phyloP scores from a whole-genome alignment of 2,888 invertebrate genomes.

The Seladonia tumulorum region DNA sequence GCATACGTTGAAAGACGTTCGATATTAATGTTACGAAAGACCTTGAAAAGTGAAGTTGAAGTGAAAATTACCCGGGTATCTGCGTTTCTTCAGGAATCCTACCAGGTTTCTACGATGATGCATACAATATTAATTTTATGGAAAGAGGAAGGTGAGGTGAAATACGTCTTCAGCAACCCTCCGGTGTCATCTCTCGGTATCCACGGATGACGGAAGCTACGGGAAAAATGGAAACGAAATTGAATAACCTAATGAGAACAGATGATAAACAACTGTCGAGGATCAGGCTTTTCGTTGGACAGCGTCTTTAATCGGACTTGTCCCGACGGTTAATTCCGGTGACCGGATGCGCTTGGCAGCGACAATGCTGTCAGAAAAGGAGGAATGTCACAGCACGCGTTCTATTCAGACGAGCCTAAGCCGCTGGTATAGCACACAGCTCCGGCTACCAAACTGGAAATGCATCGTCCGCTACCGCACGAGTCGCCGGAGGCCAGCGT shows the following conservation, averaged over 20 bases:
- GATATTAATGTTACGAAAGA: no score
- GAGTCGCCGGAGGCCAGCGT: slow-evolving; percentile 50
- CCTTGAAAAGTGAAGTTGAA: no score
- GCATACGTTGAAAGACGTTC: no score
- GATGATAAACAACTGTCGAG: background rate
- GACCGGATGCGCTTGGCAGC: slow-evolving; percentile 17
- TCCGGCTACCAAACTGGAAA: slow-evolving; percentile 69
- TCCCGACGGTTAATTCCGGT: slow-evolving; percentile 12
- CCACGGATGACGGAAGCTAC: background rate
- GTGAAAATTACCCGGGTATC: no score
- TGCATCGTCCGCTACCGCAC: slow-evolving; percentile 60
- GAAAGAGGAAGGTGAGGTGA: no score
- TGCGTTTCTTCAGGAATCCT: no score
- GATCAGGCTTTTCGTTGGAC: background rate
- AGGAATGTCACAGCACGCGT: slow-evolving; percentile 25
- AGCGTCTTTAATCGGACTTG: background rate
- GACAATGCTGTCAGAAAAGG: slow-evolving; percentile 32
- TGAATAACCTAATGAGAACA: background rate
- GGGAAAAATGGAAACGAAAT: background rate
- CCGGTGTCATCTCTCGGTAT: no score
- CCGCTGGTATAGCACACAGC: slow-evolving; percentile 36
- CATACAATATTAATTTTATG: no score
- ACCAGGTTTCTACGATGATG: no score
- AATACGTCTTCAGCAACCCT: no score
- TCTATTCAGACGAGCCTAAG: slow-evolving; percentile 25